These are phyloP conservation scores for Prolemur simus DNA, from an alignment of 2,113 vertebrate species.

Conservation along the genomic window DNA sequence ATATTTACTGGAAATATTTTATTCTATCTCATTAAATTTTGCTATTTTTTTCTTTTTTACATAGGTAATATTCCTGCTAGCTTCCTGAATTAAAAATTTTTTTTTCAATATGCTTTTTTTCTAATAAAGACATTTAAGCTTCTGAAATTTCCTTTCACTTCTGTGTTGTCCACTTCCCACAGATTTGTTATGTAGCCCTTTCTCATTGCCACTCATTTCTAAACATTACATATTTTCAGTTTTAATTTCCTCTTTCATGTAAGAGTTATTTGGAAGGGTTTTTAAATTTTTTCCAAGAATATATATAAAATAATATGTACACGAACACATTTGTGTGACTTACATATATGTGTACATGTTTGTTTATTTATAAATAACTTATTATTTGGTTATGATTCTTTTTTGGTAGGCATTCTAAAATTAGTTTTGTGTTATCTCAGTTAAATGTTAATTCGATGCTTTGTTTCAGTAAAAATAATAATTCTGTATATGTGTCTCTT, in stretches of 20 bases:
- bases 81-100: constrained; percentile 17
- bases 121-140: neutral
- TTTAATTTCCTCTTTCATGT: constrained; percentile 6
- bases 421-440: neutral
- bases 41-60: neutral
- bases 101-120: neutral
- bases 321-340: neutral
- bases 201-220: neutral
- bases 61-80: neutral
- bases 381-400: neutral
- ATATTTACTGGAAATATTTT: neutral
- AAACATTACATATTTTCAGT: neutral
- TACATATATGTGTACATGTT: neutral
- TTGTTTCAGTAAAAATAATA: constrained; percentile 32
- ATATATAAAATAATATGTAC: neutral
- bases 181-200: neutral
- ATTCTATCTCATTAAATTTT: neutral
- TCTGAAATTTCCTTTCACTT: neutral
- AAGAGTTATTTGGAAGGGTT: neutral
- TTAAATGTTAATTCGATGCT: neutral
- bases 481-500: neutral
- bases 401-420: neutral
- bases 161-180: neutral
- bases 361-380: neutral
- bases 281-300: neutral